Percentiles rank a stretch among this genome's conserved stretches.
phyloP scores from a whole-genome alignment of 2,888 invertebrate genomes.

The Agrilus biguttatus region DNA sequence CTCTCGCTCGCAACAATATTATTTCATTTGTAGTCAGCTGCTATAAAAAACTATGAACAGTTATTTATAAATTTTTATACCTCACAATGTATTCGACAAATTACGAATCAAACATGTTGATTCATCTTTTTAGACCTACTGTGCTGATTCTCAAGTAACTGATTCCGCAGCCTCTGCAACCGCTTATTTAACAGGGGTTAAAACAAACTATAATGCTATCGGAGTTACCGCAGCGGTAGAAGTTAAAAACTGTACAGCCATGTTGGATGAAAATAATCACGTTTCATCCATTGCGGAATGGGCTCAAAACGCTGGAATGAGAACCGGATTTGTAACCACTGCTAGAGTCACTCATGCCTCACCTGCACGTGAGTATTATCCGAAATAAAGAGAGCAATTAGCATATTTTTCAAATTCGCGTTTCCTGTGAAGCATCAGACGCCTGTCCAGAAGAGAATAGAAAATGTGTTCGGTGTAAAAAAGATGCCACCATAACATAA shows the following conservation, averaged over 20 bases:
- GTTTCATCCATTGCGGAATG: conserved; percentile 54
- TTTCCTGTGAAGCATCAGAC: too few relatives aligned
- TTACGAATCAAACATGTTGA: too few relatives aligned
- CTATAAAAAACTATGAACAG: too few relatives aligned
- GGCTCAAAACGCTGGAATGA: conserved; percentile 52
- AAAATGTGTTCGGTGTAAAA: too few relatives aligned
- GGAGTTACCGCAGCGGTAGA: conserved; percentile 56
- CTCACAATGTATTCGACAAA: too few relatives aligned
- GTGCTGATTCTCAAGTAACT: conserved; percentile 58
- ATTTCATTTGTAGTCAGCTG: too few relatives aligned
- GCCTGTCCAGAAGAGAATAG: too few relatives aligned
- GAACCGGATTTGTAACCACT: conserved; percentile 59
- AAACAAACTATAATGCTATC: conserved; percentile 61
- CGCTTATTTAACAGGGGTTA: conserved; percentile 64
- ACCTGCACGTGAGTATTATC: conserved; percentile 36
- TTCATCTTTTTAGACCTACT: conserved; percentile 46
- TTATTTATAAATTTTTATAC: too few relatives aligned
- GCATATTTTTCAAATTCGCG: too few relatives aligned
- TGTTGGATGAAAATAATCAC: conserved; percentile 38
- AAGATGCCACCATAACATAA: too few relatives aligned
- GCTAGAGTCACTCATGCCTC: conserved; percentile 69
- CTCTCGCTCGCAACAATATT: too few relatives aligned
- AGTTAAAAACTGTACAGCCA: conserved; percentile 46
- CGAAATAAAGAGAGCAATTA: conserved; percentile 8
- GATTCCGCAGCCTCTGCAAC: conserved; percentile 78